Percentiles rank a stretch among this genome's conserved stretches.
phyloP scores from a whole-genome alignment of 2,113 vertebrate species.

The Cinclus mexicanus region DNA sequence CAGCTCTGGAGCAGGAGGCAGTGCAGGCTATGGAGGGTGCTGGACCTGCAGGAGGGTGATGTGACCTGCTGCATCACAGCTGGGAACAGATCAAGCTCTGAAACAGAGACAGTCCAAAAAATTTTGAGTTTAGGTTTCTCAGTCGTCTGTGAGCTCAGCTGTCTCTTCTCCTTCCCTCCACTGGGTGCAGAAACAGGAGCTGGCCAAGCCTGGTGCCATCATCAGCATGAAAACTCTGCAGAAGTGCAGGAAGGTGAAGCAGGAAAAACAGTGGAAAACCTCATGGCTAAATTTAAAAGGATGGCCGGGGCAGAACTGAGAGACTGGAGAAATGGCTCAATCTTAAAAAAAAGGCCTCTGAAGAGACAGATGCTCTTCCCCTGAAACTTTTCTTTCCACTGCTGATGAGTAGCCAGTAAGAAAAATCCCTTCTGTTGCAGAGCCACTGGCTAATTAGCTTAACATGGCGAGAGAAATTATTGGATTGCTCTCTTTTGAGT shows the following conservation, averaged over 20 bases:
- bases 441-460: conserved; percentile 50
- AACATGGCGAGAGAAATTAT: conserved; percentile 45
- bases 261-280: background rate
- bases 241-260: background rate
- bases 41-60: background rate
- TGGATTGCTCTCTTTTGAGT: conserved; percentile 52
- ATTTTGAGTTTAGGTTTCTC: background rate
- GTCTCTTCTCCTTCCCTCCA: background rate
- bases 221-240: background rate
- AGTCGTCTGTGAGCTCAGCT: background rate
- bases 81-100: background rate
- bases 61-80: background rate
- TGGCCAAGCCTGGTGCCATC: background rate
- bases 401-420: background rate
- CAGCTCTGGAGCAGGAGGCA: background rate
- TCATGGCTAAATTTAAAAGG: background rate
- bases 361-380: background rate
- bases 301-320: background rate
- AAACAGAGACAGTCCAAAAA: background rate
- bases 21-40: background rate
- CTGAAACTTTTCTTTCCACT: background rate
- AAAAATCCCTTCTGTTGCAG: background rate
- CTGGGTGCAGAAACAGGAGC: too few species aligned
- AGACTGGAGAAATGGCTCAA: background rate
- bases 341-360: background rate